phyloP scores from a whole-genome alignment of 2,797 vertebrate genomes.

The Silurus aristotelis region DNA sequence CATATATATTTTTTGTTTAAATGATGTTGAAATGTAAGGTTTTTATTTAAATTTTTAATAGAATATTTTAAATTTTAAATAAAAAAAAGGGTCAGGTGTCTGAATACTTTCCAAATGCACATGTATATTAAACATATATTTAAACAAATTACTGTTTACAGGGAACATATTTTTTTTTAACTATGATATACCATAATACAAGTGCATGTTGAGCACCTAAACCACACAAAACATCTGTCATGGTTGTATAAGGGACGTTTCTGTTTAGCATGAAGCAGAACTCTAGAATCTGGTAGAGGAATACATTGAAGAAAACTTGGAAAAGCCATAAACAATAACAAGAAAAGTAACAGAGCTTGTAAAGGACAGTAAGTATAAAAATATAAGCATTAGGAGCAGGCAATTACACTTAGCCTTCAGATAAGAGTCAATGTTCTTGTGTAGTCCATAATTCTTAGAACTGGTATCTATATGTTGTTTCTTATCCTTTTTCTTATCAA shows the following conservation, averaged over 20 bases:
- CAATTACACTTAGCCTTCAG: constrained; percentile 62
- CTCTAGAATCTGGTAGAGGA: background rate
- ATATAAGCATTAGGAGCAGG: constrained; percentile 61
- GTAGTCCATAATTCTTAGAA: background rate
- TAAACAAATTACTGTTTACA: no score
- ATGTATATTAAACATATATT: no score
- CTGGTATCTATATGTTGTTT: background rate
- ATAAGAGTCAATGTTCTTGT: constrained; percentile 63
- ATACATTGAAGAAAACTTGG: background rate
- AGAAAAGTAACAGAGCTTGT: background rate
- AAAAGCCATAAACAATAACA: background rate
- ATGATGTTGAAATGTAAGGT: no score
- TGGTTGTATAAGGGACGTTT: background rate
- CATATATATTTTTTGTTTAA: no score
- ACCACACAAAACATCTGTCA: background rate
- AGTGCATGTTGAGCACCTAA: background rate
- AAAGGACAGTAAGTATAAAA: background rate
- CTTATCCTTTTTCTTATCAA: background rate
- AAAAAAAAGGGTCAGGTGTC: no score
- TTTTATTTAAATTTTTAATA: no score
- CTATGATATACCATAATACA: no score
- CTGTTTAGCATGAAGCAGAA: background rate
- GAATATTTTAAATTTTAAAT: no score
- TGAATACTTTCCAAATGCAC: no score
- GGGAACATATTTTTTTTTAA: no score